Evolutionary conservation across 2,113 vertebrate species (phyloP), one percentile per base, ranked within the genome.

Genomic region (Typhlomys cinereus): DNA sequence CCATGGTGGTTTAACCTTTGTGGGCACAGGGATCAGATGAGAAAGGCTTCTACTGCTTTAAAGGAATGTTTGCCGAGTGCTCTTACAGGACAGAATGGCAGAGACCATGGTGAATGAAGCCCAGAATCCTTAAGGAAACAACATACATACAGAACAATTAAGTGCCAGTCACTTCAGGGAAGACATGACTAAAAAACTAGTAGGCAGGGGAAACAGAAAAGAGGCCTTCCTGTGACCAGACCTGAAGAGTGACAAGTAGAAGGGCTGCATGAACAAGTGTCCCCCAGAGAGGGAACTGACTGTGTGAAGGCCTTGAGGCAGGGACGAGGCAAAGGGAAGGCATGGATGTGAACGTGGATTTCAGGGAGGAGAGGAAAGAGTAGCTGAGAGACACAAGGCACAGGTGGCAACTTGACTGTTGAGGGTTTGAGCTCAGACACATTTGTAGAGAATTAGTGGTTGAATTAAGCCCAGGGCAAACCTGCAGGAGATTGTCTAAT

Each of bases 341-440:
- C 1, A 29, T 3, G 41, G 41, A 18, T 25, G 17, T 10, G 11
- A 7, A 59, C 64, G 1, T 1, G 62, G 21, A 85, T 48, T 8
- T 54, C 20, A 50, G n/a, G 23, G 23, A 9, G 4, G 4, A 2
- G 29, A 36, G 34, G 2, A 1, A 41, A 4, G 25, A 1, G 5
- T 1, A 4, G 39, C 29, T 66, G 64, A 79, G 57, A n/a, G n/a
- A n/a, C n/a, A n/a, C n/a, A n/a, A n/a, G n/a, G n/a, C n/a, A n/a
- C n/a, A n/a, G n/a, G n/a, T n/a, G n/a, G n/a, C n/a, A n/a, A n/a
- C n/a, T n/a, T n/a, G n/a, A n/a, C n/a, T n/a, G n/a, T n/a, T n/a
- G n/a, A n/a, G n/a, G n/a, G n/a, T n/a, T n/a, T n/a, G n/a, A n/a
- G n/a, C n/a, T n/a, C n/a, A n/a, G n/a, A n/a, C n/a, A n/a, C n/a